phyloP scores from a whole-genome alignment of 1,140 invertebrate species.

The Leptopilina boulardi region DNA sequence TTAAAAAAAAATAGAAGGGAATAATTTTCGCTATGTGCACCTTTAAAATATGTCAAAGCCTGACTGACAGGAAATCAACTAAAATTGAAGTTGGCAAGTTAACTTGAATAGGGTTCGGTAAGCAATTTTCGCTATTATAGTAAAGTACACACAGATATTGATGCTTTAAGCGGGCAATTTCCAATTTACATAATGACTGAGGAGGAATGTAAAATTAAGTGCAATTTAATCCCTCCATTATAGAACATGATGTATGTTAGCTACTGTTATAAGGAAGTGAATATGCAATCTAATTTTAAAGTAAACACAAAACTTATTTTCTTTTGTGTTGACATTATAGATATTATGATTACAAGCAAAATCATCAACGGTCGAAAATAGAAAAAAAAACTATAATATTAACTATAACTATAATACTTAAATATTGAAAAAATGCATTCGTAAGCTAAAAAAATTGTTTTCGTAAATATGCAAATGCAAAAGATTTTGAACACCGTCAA shows the following conservation, averaged over 20 bases:
- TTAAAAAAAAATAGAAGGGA: background rate
- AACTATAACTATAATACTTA: too few relatives aligned
- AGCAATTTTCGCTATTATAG: constrained; percentile 29
- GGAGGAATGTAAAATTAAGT: constrained; percentile 25
- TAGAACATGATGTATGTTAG: constrained; percentile 2
- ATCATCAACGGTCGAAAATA: too few relatives aligned
- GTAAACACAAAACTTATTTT: background rate
- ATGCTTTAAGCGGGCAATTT: constrained; percentile 26
- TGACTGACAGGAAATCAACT: background rate
- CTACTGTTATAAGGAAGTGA: constrained; percentile 1
- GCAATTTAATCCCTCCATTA: constrained; percentile 12
- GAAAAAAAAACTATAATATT: too few relatives aligned
- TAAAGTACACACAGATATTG: constrained; percentile 27
- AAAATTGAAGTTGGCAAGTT: constrained; percentile 1
- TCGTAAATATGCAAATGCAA: background rate
- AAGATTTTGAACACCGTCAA: background rate
- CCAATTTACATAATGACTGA: constrained; percentile 9
- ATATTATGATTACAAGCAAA: too few relatives aligned
- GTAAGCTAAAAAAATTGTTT: background rate
- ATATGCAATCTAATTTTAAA: constrained; percentile 10
- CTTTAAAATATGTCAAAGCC: background rate
- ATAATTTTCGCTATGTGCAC: background rate
- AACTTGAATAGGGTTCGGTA: constrained; percentile 16
- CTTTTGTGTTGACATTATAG: background rate
- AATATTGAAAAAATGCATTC: background rate